Evolutionary conservation across 2,888 invertebrate genomes (phyloP).

Genomic region (Amaurobius ferox): DNA sequence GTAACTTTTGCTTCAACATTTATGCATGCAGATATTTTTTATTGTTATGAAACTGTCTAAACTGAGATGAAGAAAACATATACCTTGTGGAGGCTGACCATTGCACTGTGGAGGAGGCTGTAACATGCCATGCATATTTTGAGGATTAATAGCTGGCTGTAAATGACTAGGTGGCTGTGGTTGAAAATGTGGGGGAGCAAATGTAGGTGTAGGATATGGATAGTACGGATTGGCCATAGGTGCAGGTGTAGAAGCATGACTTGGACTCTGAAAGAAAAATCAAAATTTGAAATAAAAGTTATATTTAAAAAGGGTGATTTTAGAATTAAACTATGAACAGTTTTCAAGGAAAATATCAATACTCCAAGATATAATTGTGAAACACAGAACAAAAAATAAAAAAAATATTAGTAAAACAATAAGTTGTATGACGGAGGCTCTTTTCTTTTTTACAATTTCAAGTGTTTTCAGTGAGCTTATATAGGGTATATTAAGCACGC

Average conservation of each 20-base stretch:
- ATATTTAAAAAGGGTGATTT: too few relatives aligned
- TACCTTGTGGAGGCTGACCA: slow-evolving; percentile 58
- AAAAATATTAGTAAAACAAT: too few relatives aligned
- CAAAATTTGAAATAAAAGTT: too few relatives aligned
- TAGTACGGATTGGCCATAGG: slow-evolving; percentile 47
- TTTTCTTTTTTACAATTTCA: too few relatives aligned
- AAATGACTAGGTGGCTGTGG: slow-evolving; percentile 70
- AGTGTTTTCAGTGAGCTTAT: too few relatives aligned
- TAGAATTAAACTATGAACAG: too few relatives aligned
- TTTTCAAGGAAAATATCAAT: too few relatives aligned
- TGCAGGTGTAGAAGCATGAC: slow-evolving; percentile 49
- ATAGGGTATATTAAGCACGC: too few relatives aligned
- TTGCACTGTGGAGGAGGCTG: slow-evolving; percentile 58
- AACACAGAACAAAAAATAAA: too few relatives aligned
- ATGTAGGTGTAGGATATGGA: slow-evolving; percentile 55
- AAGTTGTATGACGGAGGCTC: too few relatives aligned
- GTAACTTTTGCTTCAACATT: too few relatives aligned
- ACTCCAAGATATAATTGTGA: too few relatives aligned
- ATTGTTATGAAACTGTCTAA: neutral
- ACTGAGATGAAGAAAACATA: neutral
- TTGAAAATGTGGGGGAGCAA: slow-evolving; percentile 59
- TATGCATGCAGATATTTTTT: neutral
- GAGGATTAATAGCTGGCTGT: slow-evolving; percentile 63
- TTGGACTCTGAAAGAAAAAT: slow-evolving; percentile 69
- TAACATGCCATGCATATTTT: slow-evolving; percentile 46